Evolutionary conservation across 2,797 vertebrate genomes (phyloP).

Genomic region (Brachyalestes nurse): DNA sequence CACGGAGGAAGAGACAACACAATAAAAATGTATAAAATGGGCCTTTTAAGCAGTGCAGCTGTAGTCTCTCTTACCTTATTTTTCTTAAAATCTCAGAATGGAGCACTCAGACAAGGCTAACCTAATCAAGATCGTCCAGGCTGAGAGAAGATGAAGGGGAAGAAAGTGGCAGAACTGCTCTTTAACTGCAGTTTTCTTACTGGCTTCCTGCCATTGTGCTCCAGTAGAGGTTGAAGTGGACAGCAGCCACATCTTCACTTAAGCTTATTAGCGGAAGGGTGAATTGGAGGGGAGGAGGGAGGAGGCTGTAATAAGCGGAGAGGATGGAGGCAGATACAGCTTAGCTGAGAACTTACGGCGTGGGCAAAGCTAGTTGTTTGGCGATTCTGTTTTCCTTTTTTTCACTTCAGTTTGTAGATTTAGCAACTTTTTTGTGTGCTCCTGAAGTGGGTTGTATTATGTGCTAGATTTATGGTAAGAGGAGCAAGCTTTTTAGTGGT

Average conservation of each 20-base stretch:
- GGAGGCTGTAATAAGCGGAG: slow-evolving; percentile 10
- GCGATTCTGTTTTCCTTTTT: neutral
- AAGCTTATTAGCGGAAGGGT: slow-evolving; percentile 16
- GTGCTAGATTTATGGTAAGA: neutral
- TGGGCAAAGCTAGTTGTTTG: neutral
- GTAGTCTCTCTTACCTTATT: neutral
- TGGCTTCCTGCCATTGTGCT: neutral
- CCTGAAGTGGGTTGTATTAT: neutral
- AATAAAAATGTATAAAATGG: neutral
- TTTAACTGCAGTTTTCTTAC: neutral
- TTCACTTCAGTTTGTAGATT: slow-evolving; percentile 1
- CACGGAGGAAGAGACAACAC: too few species aligned
- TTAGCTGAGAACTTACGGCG: slow-evolving; percentile 3
- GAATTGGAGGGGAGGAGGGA: neutral
- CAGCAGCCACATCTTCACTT: slow-evolving; percentile 6
- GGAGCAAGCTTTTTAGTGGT: neutral
- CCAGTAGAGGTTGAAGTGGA: slow-evolving; percentile 1
- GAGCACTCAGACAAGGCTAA: neutral
- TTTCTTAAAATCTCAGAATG: neutral
- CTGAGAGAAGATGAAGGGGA: neutral
- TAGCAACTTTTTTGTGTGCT: neutral
- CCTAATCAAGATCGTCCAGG: neutral
- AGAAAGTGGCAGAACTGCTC: neutral
- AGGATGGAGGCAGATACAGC: slow-evolving; percentile 2
- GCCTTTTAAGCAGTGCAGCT: neutral